Conservation (phyloP, 2,888 invertebrate species). For the Brachycybe producta region DNA sequence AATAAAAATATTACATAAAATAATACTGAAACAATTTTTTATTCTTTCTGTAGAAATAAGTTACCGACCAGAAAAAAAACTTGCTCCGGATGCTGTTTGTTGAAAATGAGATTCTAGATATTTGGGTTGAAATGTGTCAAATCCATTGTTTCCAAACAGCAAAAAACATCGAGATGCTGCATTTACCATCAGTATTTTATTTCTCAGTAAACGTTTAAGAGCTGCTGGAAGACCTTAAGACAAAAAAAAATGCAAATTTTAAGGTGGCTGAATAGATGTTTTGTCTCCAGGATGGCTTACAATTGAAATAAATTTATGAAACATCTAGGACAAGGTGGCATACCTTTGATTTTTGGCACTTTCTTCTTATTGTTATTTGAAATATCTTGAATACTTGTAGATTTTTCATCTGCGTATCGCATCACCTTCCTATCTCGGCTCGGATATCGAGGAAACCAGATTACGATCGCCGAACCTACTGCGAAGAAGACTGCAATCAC, state of each 20-base stretch:
- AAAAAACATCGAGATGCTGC: slow-evolving; percentile 52
- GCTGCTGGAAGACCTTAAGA: slow-evolving; percentile 30
- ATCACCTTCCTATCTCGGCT: slow-evolving; percentile 18
- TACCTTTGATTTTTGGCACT: slow-evolving; percentile 14
- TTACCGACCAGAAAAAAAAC: slow-evolving; percentile 47
- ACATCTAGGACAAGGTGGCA: too few relatives aligned
- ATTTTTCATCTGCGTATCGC: slow-evolving; percentile 11
- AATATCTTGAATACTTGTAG: slow-evolving; percentile 13
- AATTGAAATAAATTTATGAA: too few relatives aligned
- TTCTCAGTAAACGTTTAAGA: slow-evolving; percentile 46
- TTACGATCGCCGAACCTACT: slow-evolving; percentile 47
- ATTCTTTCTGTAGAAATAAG: too few relatives aligned
- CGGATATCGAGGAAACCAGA: slow-evolving; percentile 48
- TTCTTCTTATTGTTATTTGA: slow-evolving; percentile 11
- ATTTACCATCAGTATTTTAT: slow-evolving; percentile 52
- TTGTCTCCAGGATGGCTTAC: too few relatives aligned
- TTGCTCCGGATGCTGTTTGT: slow-evolving; percentile 50
- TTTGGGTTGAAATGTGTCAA: slow-evolving; percentile 57
- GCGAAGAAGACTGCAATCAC: slow-evolving; percentile 44
- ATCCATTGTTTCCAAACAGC: slow-evolving; percentile 42
- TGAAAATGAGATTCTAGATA: slow-evolving; percentile 61
- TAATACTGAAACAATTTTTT: neutral
- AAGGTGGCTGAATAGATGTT: neutral
- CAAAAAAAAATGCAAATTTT: neutral
- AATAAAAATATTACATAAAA: neutral